These are phyloP conservation scores for Tanypteryx hageni DNA, from an alignment of 2,888 invertebrate species.

Conservation along the genomic window DNA sequence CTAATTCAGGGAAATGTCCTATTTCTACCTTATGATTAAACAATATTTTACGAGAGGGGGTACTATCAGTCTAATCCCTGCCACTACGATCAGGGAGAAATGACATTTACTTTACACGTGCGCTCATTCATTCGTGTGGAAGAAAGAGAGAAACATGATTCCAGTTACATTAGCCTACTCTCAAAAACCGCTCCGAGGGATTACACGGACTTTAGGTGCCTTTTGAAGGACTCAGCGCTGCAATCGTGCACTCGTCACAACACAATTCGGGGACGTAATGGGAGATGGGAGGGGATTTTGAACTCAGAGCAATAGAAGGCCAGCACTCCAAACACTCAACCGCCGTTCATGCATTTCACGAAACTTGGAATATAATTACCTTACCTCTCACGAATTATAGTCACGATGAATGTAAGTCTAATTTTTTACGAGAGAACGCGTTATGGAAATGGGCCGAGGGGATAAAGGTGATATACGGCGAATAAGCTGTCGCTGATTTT, in stretches of 20 bases:
- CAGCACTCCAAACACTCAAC: not conserved
- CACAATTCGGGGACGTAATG: not conserved
- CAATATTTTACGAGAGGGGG: not conserved
- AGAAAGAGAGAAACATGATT: conserved; percentile 21
- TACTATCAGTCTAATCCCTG: not conserved
- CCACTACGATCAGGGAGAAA: conserved; percentile 20
- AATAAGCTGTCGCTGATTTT: no score
- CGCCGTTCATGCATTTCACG: no score
- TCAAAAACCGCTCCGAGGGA: conserved; percentile 23
- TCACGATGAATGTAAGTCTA: no score
- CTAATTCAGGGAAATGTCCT: not conserved
- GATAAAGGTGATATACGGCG: no score
- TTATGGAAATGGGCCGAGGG: no score
- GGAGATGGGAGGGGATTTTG: not conserved
- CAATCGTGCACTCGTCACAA: not conserved
- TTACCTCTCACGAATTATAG: no score
- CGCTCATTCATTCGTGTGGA: conserved; percentile 13
- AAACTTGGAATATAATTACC: no score
- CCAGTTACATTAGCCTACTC: not conserved
- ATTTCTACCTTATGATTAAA: not conserved
- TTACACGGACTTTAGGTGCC: conserved; percentile 10
- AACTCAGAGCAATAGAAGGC: not conserved
- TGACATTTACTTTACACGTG: not conserved
- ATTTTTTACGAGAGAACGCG: no score
- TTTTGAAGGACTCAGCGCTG: not conserved